Evolutionary conservation across 2,888 invertebrate species (phyloP), one percentile per base, ranked within the genome.

Genomic region (Chloromyia formosa): DNA sequence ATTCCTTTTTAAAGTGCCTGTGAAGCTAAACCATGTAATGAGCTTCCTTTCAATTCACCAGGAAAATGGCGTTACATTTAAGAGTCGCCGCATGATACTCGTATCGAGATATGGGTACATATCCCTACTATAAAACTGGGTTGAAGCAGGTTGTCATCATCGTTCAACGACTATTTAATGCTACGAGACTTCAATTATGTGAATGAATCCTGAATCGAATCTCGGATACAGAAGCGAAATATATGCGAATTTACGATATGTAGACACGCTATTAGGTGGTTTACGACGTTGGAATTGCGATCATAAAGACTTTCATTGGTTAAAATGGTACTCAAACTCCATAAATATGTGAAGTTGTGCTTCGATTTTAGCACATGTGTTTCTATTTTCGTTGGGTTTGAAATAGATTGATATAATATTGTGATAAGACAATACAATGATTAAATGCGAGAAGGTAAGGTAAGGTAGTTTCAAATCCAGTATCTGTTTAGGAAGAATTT

Each of bases 111-210:
- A 35, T 35, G 27, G 27, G 2, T 35, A 35, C 27, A 35, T 35
- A 35, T 35, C 27, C 27, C 2, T 35, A 35, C 27, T n/a, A 35
- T 35, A 35, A 35, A 35, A 35, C 27, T 35, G 27, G 2, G 27
- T 49, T 49, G 5, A n/a, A 60, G 23, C 23, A 9, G 60, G 20
- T 23, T 23, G 60, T 23, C 60, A 60, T 60, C 23, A 23, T n/a
- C 27, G 56, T 23, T 60, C 4, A 60, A 23, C 12, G 60, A 23
- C 14, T 23, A 23, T 60, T 60, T 56, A 22, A 60, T 22, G 60
- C 23, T 23, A 23, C 14, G 23, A 60, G 60, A 60, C 23, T 60
- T 60, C 23, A 60, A 60, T 60, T 60, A 60, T 23, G 20, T 23
- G 23, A 23, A 60, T 60, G 60, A 60, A 23, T 60, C 27, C 60